phyloP scores from a whole-genome alignment of 2,797 vertebrate genomes.

The Melanotaenia parkinsoni region DNA sequence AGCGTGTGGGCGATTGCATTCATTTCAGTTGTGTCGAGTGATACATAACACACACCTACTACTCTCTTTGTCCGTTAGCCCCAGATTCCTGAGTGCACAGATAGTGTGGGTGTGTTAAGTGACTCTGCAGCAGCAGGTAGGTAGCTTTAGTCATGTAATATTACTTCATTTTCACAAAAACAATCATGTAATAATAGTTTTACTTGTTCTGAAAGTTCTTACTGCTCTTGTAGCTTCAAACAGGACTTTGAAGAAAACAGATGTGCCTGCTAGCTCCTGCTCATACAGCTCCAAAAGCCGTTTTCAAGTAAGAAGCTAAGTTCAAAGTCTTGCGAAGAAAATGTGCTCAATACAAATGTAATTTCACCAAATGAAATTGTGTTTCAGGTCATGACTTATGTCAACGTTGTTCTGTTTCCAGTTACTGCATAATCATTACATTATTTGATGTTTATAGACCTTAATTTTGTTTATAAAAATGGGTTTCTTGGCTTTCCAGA shows the following conservation, averaged over 20 bases:
- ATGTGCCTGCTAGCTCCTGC: slow-evolving; percentile 40
- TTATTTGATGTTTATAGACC: slow-evolving; percentile 15
- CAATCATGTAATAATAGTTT: not conserved
- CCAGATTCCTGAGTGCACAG: slow-evolving; percentile 81
- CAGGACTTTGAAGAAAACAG: slow-evolving; percentile 48
- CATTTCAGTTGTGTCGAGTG: not conserved
- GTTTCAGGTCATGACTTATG: slow-evolving; percentile 4
- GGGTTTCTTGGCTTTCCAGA: slow-evolving; percentile 59
- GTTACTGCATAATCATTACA: slow-evolving; percentile 16
- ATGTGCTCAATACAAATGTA: slow-evolving; percentile 43
- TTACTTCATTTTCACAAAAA: not conserved
- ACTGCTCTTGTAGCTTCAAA: slow-evolving; percentile 53
- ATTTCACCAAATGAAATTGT: slow-evolving; percentile 22
- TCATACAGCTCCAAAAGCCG: slow-evolving; percentile 63
- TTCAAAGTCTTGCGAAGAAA: not conserved
- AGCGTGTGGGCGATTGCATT: slow-evolving; percentile 4
- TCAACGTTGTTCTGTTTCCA: slow-evolving; percentile 9
- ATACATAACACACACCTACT: slow-evolving; percentile 9
- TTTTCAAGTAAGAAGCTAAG: slow-evolving; percentile 76
- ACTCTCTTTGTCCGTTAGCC: slow-evolving; percentile 71
- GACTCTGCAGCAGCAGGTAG: slow-evolving; percentile 74
- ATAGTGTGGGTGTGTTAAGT: slow-evolving; percentile 66
- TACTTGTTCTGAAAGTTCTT: slow-evolving; percentile 17
- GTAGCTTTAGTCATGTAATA: slow-evolving; percentile 33
- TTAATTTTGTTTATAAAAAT: slow-evolving; percentile 39